A percentile compares a stretch with the other conserved stretches of the same genome.
Evolutionary conservation across 2,113 vertebrate species (phyloP).

Genomic region (Donacobius atricapilla): DNA sequence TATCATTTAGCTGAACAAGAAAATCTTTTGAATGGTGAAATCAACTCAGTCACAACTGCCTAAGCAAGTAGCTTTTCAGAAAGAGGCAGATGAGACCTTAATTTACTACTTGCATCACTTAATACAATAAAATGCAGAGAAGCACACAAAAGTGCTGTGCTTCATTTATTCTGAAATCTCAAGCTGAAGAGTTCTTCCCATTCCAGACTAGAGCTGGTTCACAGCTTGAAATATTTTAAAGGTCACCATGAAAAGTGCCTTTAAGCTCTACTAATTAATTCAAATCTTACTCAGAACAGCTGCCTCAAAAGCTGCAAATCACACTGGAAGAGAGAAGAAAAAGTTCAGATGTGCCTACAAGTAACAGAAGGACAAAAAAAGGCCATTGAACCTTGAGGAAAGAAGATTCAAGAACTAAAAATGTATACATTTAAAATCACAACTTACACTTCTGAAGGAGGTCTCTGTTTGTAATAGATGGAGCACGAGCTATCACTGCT

Average conservation of each 20-base stretch:
- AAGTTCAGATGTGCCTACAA: background rate
- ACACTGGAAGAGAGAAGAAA: background rate
- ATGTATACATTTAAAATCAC: background rate
- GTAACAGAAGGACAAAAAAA: background rate
- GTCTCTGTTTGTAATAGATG: slow-evolving; percentile 51
- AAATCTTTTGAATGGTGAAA: background rate
- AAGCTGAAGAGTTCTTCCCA: background rate
- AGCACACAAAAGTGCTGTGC: background rate
- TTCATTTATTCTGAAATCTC: background rate
- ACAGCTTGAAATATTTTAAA: slow-evolving; percentile 8
- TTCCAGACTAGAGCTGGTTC: background rate
- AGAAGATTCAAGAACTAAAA: background rate
- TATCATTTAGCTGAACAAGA: background rate
- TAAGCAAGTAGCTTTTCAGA: background rate
- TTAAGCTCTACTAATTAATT: background rate
- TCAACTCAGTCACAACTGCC: background rate
- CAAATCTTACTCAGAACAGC: background rate
- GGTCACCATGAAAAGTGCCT: background rate
- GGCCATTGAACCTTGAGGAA: background rate
- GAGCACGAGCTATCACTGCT: slow-evolving; percentile 51
- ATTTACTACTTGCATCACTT: background rate
- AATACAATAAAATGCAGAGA: background rate
- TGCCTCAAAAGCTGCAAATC: background rate
- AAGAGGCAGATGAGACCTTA: background rate
- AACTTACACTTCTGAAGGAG: slow-evolving; percentile 58